Percentiles rank a stretch among this genome's conserved stretches.
Evolutionary conservation across 1,140 invertebrate species (phyloP).

Genomic region (Eumaeus atala): DNA sequence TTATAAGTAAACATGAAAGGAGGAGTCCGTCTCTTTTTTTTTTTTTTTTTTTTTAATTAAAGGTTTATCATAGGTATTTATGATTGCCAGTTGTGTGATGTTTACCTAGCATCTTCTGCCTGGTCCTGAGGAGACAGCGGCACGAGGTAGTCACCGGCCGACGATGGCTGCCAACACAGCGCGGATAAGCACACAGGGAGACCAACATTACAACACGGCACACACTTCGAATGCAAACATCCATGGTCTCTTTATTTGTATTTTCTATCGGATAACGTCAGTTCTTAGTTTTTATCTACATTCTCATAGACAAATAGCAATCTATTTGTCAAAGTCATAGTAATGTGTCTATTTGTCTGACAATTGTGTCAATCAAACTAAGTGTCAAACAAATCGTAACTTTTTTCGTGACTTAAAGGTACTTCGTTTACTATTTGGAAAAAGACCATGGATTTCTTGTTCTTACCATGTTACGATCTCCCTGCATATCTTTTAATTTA

Average conservation of each 20-base stretch:
- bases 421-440: neutral
- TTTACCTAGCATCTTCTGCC: slow-evolving; percentile 56
- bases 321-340: too few species aligned
- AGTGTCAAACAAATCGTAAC: too few species aligned
- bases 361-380: too few species aligned
- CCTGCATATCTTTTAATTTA: slow-evolving; percentile 45
- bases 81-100: slow-evolving; percentile 25
- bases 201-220: slow-evolving; percentile 28
- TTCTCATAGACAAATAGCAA: too few species aligned
- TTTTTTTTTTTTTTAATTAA: neutral
- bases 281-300: too few species aligned
- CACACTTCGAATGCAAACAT: slow-evolving; percentile 12
- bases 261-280: too few species aligned
- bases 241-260: slow-evolving; percentile 23
- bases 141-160: slow-evolving; percentile 70
- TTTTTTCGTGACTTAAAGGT: too few species aligned
- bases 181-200: slow-evolving; percentile 51
- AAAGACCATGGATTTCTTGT: slow-evolving; percentile 34
- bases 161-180: slow-evolving; percentile 66
- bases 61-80: too few species aligned
- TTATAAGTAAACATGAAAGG: too few species aligned
- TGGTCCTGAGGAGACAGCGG: slow-evolving; percentile 60
- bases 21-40: neutral
- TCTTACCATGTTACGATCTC: slow-evolving; percentile 35
- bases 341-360: too few species aligned